Base-by-base conservation (phyloP, 1,140 invertebrate species). In the Pinna nobilis region DNA sequence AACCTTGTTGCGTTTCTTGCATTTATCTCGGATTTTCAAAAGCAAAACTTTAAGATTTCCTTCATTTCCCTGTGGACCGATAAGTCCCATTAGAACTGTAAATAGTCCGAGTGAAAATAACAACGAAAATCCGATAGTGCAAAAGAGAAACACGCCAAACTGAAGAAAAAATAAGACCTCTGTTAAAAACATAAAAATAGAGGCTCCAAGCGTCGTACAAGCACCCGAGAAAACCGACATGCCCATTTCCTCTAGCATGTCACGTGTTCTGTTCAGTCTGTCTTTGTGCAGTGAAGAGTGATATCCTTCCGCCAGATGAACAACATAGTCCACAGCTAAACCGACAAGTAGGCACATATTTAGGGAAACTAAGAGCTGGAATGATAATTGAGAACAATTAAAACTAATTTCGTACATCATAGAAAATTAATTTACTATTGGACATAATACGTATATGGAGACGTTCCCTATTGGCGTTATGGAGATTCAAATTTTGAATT, bases 251-350 rank as follows among this genome's bases (percentile, higher is more conserved):
- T 86, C 86, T 23, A 87, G 64, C 84, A 84, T 86, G 51, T 86
- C 74, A 75, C 75, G 75, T 77, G 78, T 77, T 20, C 81, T 79
- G 18, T 41, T 66, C 1, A 63, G n/a, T 53, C 86, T 74, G 69
- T 82, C 73, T 23, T 50, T 49, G 49, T 80, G 77, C 5, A 68
- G 44, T 25, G 86, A 85, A 11, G 75, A 30, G 37, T 78, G 75
- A 51, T 86, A 87, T 70, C 83, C 84, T 71, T 87, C 85, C 49
- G 85, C 84, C 49, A 87, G 60, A 57, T 87, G 86, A 11, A 87
- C 85, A 33, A 87, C 85, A 70, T 86, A 86, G 66, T 87, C 86
- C 50, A 87, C 85, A 9, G 86, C 68, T n/a, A 87, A 68, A 7
- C 86, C 84, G 44, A 86, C 85, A 11, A 87, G 78, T 61, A 87